These are phyloP conservation scores for Anarsia innoxiella DNA, from an alignment of 2,888 invertebrate species.

Conservation along the genomic window DNA sequence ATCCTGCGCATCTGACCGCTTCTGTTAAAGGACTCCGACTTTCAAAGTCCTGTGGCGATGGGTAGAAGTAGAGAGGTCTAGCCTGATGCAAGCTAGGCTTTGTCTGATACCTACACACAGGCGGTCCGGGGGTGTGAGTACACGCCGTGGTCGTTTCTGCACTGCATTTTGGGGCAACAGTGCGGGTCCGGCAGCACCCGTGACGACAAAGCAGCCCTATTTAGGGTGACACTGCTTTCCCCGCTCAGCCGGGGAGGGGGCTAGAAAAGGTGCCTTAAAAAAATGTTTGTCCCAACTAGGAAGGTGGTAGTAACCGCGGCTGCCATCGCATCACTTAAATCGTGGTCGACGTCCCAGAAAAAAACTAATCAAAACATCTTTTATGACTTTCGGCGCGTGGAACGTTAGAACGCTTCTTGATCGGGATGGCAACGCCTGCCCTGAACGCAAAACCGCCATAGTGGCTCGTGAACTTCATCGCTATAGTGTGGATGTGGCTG, in stretches of 20 bases:
- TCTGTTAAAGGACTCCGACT: no score
- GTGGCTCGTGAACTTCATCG: conserved; percentile 19
- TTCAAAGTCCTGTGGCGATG: no score
- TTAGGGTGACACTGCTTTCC: conserved; percentile 23
- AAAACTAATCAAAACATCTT: conserved; percentile 2
- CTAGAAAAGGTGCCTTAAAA: conserved; percentile 23
- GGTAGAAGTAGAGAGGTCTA: conserved; percentile 13
- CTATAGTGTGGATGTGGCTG: conserved; percentile 12
- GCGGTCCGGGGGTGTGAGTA: conserved; percentile 10
- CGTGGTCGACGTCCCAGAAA: conserved; percentile 7
- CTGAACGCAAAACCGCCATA: conserved; percentile 15
- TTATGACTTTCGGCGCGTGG: conserved; percentile 12
- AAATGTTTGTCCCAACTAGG: conserved; percentile 14
- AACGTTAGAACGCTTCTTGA: conserved; percentile 17
- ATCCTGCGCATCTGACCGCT: no score
- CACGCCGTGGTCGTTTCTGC: conserved; percentile 18
- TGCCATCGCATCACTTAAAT: conserved; percentile 11
- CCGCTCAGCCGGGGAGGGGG: conserved; percentile 20
- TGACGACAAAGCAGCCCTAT: conserved; percentile 19
- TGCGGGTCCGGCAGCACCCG: conserved; percentile 18
- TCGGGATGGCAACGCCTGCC: conserved; percentile 1
- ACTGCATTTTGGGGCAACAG: conserved; percentile 15
- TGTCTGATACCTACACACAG: conserved; percentile 14
- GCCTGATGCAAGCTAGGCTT: background rate
- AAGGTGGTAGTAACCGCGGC: conserved; percentile 16